These are phyloP conservation scores for Micromussa lordhowensis DNA, from an alignment of 92 coral and sea anemone genomes.

Conservation along the genomic window DNA sequence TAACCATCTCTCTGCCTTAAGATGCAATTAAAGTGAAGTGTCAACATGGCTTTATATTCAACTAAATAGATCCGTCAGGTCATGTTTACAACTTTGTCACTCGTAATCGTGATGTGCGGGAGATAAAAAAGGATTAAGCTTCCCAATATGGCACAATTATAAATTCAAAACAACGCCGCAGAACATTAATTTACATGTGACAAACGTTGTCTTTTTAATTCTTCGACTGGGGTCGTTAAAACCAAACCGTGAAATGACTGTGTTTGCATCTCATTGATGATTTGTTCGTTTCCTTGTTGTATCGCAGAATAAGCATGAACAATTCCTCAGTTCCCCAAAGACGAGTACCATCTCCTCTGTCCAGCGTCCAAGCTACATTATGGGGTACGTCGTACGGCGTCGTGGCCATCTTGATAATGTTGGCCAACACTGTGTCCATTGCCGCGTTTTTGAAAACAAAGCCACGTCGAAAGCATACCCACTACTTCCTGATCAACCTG, in stretches of 20 bases:
- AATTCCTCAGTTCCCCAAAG: constrained; percentile 13
- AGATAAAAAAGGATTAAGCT: background rate
- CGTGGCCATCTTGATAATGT: constrained; percentile 58
- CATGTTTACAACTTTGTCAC: background rate
- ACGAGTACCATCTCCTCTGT: background rate
- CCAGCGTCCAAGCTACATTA: constrained; percentile 6
- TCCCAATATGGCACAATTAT: constrained; percentile 6
- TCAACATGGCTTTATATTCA: background rate
- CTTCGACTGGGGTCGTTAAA: background rate
- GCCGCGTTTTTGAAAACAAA: constrained; percentile 64
- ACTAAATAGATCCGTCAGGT: background rate
- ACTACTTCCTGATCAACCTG: constrained; percentile 68
- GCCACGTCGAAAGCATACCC: constrained; percentile 68
- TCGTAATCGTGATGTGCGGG: background rate
- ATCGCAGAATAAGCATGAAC: constrained; percentile 3
- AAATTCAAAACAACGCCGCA: constrained; percentile 21
- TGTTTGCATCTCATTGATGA: background rate
- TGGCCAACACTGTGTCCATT: constrained; percentile 55
- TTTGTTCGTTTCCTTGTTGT: background rate
- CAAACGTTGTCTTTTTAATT: background rate
- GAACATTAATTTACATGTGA: constrained; percentile 1
- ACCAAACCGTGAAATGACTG: background rate
- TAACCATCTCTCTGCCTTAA: background rate
- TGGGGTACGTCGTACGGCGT: constrained; percentile 70
- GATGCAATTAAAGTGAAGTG: background rate